A percentile compares a stretch with the other conserved stretches of the same genome.
These are phyloP conservation scores for Collichthys lucidus DNA, from an alignment of 2,113 vertebrate genomes.

Conservation along the genomic window DNA sequence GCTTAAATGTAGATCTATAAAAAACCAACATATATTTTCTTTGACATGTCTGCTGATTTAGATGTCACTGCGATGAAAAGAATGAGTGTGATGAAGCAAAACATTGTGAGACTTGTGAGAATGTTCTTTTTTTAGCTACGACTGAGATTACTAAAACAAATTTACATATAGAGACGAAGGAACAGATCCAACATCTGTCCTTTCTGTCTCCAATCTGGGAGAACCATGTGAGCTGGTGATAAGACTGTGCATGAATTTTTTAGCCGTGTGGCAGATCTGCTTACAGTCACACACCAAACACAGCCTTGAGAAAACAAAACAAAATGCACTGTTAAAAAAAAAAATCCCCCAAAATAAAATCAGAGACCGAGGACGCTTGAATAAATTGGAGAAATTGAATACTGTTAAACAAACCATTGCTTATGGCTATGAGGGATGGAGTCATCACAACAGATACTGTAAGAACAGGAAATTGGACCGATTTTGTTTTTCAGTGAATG, in stretches of 20 bases:
- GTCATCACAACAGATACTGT: conserved; percentile 10
- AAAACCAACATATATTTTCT: not conserved
- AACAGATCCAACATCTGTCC: conserved; percentile 36
- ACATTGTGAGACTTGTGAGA: conserved; percentile 10
- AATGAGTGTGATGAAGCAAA: conserved; percentile 9
- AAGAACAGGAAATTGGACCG: conserved; percentile 28
- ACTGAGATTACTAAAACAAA: conserved; percentile 7
- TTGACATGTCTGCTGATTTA: conserved; percentile 18
- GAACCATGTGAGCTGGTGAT: conserved; percentile 58
- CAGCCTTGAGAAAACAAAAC: conserved; percentile 4
- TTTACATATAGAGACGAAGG: conserved; percentile 17
- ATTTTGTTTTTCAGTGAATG: conserved; percentile 26
- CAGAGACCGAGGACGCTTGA: conserved; percentile 6
- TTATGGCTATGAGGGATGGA: conserved; percentile 34
- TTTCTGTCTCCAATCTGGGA: conserved; percentile 28
- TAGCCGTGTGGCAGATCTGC: conserved; percentile 23
- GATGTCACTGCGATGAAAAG: conserved; percentile 39
- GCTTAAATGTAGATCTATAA: conserved; percentile 12
- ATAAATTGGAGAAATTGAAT: conserved; percentile 29
- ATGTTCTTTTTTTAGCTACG: not conserved
- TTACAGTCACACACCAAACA: conserved; percentile 28
- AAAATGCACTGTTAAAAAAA: conserved; percentile 36
- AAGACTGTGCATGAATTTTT: conserved; percentile 55
- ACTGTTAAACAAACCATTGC: conserved; percentile 38
- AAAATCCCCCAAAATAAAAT: no score